Base-by-base conservation (phyloP, 2,888 invertebrate species). In the Periphyllus acericola region DNA sequence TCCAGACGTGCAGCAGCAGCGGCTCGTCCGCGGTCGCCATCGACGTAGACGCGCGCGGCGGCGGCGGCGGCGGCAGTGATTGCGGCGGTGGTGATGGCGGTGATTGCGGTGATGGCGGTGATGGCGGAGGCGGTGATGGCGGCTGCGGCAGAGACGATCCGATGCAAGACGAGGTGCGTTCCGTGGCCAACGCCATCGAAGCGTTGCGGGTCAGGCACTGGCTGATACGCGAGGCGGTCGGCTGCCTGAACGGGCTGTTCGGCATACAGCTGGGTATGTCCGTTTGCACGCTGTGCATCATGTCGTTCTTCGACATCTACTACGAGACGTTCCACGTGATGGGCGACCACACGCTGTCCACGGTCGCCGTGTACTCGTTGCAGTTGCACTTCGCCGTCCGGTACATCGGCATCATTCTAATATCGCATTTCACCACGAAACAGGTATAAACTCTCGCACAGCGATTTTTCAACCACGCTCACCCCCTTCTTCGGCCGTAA, bases 261-360 rank as follows among this genome's bases (percentile, higher is more conserved):
- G 74, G 83, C 34, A 66, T 74, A 3, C 83, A 83, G n/a, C 34
- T 83, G 29, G 72, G 46, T n/a, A 71, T 83, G 71, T 72, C 83
- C 6, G 72, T 74, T 17, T 71, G 71, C 25, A 79, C 88, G n/a
- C 40, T 89, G 46, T 75, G 88, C 55, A 29, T 82, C 19, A 84
- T 89, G 89, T 25, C 78, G n/a, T 76, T 89, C 19, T 88, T 88
- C 46, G 89, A 89, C 72, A 60, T 88, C 2, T 89, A 89, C 46
- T 75, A 88, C 81, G 89, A 89, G 76, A 68, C 85, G 46, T 89
- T 80, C 36, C 84, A 82, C 29, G 74, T 66, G 3, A 80, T 80
- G 80, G 80, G 66, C n/a, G 60, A 60, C 14, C n/a, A 36, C 81
- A 36, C 19, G 82, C 71, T 9, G 76, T 88, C 34, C 40, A 68